Base-by-base conservation (phyloP, 2,797 vertebrate species). In the Netta rufina region DNA sequence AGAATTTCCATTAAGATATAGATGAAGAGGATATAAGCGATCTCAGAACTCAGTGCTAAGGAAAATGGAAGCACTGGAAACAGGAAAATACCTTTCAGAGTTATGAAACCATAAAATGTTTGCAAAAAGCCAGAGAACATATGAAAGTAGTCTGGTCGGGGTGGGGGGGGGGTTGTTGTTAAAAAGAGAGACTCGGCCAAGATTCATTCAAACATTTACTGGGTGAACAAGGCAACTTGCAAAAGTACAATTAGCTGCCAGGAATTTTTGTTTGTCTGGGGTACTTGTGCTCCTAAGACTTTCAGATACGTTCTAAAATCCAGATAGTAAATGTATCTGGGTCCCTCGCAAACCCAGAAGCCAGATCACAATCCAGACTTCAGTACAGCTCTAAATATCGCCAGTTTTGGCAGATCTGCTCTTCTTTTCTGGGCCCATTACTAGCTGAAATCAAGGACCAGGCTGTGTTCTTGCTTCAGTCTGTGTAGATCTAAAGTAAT, bases 61-160 rank as follows among this genome's bases (percentile, higher is more conserved):
- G 72, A 84, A 89, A 92, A 70, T 39, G 51, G 72, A 87, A 93
- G 36, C 32, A 22, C 47, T 92, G 71, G 60, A 67, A 61, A 61
- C 49, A 85, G 60, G 36, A 89, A 90, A 94, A 90, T 82, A 77
- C 15, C 57, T 75, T 84, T 94, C 70, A 87, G 80, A 86, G 36
- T 45, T 91, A 88, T 32, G 74, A 91, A 94, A 47, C 41, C 47
- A 38, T 89, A 56, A 84, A 84, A 82, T 11, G n/a, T 82, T 80
- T 77, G 69, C 64, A 72, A 73, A 84, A 96, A 81, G 16, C n/a
- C 3, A 21, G 72, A 81, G 70, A 89, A 57, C 28, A 53, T 77
- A 71, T 73, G 56, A 77, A 96, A 93, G 33, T 45, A 60, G 82
- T 81, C 71, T 90, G 61, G 28, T 78, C 17, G 43, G 43, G 43